phyloP scores from a whole-genome alignment of 1,140 invertebrate species.

The Drosophila repleta region DNA sequence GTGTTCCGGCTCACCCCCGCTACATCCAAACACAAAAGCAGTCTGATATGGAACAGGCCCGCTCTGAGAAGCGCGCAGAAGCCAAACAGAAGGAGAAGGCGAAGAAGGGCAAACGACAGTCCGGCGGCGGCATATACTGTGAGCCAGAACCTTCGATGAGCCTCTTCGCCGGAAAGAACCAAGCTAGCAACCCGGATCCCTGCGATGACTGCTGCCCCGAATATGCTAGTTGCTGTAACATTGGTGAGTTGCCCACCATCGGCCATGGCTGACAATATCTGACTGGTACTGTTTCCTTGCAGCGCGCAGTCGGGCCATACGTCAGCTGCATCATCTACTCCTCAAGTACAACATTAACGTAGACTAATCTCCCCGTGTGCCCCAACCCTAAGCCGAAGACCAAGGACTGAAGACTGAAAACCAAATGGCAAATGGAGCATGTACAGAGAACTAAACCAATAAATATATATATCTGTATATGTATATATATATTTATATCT shows the following conservation, averaged over 20 bases:
- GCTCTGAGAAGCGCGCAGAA: neutral
- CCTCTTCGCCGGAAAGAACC: too few species aligned
- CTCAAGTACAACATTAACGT: constrained; percentile 39
- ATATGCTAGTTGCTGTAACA: constrained; percentile 50
- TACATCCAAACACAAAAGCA: constrained; percentile 32
- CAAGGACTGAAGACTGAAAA: neutral
- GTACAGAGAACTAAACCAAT: neutral
- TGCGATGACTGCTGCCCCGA: constrained; percentile 39
- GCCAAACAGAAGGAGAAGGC: neutral
- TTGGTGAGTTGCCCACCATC: constrained; percentile 29
- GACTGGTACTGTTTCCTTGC: neutral
- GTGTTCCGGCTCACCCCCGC: constrained; percentile 41
- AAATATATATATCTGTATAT: neutral
- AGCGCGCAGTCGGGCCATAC: constrained; percentile 33
- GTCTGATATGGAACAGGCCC: neutral
- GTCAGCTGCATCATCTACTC: constrained; percentile 23
- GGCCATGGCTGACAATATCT: too few species aligned
- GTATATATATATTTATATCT: too few species aligned
- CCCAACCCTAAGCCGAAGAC: neutral
- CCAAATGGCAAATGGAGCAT: neutral
- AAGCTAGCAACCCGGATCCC: neutral
- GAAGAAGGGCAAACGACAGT: constrained; percentile 42
- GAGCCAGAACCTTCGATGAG: too few species aligned
- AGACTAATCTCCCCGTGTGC: neutral
- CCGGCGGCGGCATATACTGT: constrained; percentile 33